A percentile compares a stretch with the other conserved stretches of the same genome.
These are phyloP conservation scores for Clarias macrocephalus DNA, from an alignment of 2,113 vertebrate species.

Conservation along the genomic window DNA sequence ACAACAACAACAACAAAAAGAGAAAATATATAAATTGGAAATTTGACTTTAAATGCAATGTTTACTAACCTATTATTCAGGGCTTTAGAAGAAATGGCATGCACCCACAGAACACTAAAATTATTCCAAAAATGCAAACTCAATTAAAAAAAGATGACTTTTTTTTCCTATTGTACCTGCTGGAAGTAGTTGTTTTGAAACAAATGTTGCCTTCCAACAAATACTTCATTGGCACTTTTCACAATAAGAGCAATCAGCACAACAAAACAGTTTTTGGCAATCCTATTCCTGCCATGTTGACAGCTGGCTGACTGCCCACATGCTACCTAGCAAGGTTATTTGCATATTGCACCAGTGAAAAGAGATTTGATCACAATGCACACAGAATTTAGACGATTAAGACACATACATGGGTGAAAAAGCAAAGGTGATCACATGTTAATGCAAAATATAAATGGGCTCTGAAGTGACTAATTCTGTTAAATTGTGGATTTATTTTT, in stretches of 20 bases:
- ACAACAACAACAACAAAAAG: too few relatives aligned
- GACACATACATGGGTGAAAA: conserved; percentile 10
- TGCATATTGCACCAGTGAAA: conserved; percentile 14
- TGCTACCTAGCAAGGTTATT: not conserved
- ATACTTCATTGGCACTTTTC: not conserved
- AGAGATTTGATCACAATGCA: not conserved
- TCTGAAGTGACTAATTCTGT: not conserved
- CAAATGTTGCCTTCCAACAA: not conserved
- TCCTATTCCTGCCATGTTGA: not conserved
- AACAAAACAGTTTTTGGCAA: conserved; percentile 4
- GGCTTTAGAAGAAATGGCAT: not conserved
- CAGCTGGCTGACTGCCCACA: conserved; percentile 29
- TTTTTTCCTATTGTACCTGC: not conserved
- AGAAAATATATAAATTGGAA: not conserved
- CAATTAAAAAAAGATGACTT: not conserved
- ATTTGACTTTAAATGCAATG: not conserved
- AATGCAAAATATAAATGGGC: not conserved
- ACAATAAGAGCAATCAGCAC: not conserved
- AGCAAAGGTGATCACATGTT: not conserved
- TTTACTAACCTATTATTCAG: not conserved
- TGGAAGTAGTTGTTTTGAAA: not conserved
- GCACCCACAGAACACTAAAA: not conserved
- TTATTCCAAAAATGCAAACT: not conserved
- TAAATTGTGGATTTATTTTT: not conserved
- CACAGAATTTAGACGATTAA: not conserved